Conservation (phyloP, 2,113 vertebrate species). For the Rissa tridactyla region DNA sequence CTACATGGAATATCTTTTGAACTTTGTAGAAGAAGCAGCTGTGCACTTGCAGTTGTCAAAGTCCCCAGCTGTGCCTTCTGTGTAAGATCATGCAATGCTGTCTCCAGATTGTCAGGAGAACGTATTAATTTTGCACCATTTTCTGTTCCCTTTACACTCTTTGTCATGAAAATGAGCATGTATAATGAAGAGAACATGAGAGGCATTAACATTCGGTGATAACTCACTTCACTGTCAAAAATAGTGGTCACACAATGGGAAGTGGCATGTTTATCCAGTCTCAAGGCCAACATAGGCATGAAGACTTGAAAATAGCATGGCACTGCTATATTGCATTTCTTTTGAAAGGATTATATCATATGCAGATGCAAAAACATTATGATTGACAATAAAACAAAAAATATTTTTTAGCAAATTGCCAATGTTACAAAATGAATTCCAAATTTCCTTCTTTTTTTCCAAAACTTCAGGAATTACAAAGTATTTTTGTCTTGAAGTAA, state of each 20-base stretch:
- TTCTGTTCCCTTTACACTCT: slow-evolving; percentile 49
- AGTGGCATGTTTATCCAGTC: slow-evolving; percentile 29
- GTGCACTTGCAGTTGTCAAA: slow-evolving; percentile 37
- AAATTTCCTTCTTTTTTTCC: not conserved
- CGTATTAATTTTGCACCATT: slow-evolving; percentile 50
- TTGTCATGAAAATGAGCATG: slow-evolving; percentile 61
- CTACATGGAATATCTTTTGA: slow-evolving; percentile 7
- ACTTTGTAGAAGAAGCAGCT: slow-evolving; percentile 58
- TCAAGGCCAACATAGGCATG: slow-evolving; percentile 7
- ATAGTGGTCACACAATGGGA: slow-evolving; percentile 51
- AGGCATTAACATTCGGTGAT: slow-evolving; percentile 53
- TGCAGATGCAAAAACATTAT: not conserved
- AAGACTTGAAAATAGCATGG: slow-evolving; percentile 14
- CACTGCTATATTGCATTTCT: not conserved
- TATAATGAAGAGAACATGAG: slow-evolving; percentile 49
- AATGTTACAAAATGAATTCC: not conserved
- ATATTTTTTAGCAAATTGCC: not conserved
- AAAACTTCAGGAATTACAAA: not conserved
- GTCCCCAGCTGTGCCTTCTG: slow-evolving; percentile 50
- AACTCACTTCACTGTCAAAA: slow-evolving; percentile 54
- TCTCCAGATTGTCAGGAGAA: slow-evolving; percentile 59
- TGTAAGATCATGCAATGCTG: slow-evolving; percentile 31
- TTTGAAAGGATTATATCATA: not conserved
- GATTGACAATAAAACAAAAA: not conserved
- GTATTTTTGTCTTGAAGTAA: not conserved